Base-by-base conservation (phyloP, 2,888 invertebrate species). In the Trisateles emortualis region DNA sequence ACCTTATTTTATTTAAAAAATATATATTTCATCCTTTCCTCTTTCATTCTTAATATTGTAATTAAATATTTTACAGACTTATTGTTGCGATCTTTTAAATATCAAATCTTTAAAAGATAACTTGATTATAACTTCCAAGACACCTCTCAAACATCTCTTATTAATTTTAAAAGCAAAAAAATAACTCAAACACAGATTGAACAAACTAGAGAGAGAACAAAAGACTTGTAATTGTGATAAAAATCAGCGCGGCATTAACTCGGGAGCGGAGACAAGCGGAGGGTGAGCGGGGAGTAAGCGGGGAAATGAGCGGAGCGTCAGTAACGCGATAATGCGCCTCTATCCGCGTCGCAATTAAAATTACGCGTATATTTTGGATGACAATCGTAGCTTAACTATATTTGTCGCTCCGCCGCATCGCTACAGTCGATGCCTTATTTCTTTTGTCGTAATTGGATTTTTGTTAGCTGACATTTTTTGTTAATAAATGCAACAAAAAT, bases 311-410 rank as follows among this genome's bases (percentile, higher is more conserved):
- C 40, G 10, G 33, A 71, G 71, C 81, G 81, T 78, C 59, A 67
- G 63, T 84, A 86, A 86, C 72, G 59, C 75, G 83, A 78, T 86
- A 86, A 86, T 80, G 57, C 65, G 59, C 44, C 71, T 81, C 77
- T 66, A 81, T 77, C 73, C 73, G 52, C 69, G 66, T 66, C 58
- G 69, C 78, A 81, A 84, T 84, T 89, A 88, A 88, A 87, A 88
- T 88, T 87, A 87, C 79, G 79, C 79, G 69, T 77, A 86, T 87
- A 86, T 87, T 86, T 86, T 87, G 85, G 82, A 79, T 77, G 69
- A 69, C 68, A 79, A 76, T 76, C 74, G 72, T 67, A 63, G 75
- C 69, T 33, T 86, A 84, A 85, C 76, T 44, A 79, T 68, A 71
- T 86, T 83, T 80, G 35, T 68, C 77, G 81, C 80, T 42, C 64